Percentiles rank a stretch among this genome's conserved stretches.
These are phyloP conservation scores for Nomada flava DNA, from an alignment of 2,888 invertebrate species.

Conservation along the genomic window DNA sequence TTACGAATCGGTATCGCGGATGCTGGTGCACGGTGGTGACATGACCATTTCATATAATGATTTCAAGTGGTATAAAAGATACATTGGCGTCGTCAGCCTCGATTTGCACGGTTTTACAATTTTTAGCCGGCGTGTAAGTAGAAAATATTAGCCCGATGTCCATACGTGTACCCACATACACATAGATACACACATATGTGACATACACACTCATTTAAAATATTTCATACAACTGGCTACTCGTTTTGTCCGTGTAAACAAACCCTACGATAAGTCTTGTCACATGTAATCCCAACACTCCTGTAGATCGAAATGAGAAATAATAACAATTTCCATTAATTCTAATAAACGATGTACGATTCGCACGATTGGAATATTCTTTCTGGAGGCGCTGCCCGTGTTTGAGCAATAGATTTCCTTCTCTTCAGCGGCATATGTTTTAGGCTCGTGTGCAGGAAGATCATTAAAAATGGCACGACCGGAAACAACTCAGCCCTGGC, in stretches of 20 bases:
- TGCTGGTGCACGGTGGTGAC: conserved; percentile 22
- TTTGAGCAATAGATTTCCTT: too few species aligned
- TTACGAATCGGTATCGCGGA: conserved; percentile 1
- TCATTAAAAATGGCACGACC: conserved; percentile 90
- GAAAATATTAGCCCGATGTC: not conserved
- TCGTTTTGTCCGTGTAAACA: conserved; percentile 22
- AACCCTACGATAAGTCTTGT: not conserved
- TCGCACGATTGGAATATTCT: too few species aligned
- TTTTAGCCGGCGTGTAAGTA: conserved; percentile 94
- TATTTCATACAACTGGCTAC: not conserved
- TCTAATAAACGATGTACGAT: too few species aligned
- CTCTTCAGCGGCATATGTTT: conserved; percentile 72
- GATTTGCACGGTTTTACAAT: conserved; percentile 92
- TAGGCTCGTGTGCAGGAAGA: conserved; percentile 92
- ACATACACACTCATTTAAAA: not conserved
- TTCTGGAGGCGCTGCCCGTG: too few species aligned
- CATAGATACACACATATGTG: too few species aligned
- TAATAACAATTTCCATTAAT: too few species aligned
- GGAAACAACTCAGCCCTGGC: conserved; percentile 91
- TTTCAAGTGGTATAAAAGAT: conserved; percentile 83
- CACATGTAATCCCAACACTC: not conserved
- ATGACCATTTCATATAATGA: conserved; percentile 76
- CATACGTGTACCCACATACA: not conserved
- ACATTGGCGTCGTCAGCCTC: conserved; percentile 88
- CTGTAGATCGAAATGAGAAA: too few species aligned